A percentile compares a stretch with the other conserved stretches of the same genome.
Conservation (phyloP, 2,113 vertebrate species). For the Eupsittula cactorum region DNA sequence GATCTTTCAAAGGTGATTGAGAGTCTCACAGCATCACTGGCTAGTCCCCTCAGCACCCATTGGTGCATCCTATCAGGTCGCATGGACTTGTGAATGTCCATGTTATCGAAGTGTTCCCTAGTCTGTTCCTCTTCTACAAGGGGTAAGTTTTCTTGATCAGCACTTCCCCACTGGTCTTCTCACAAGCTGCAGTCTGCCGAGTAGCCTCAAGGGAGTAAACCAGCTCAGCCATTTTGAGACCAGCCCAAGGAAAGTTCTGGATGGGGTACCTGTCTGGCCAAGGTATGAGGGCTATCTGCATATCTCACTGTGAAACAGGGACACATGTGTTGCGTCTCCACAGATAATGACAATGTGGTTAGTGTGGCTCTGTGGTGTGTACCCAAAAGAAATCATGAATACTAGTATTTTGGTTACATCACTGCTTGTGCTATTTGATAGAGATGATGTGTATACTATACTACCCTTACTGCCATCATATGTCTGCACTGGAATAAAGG, state of each 20-base stretch:
- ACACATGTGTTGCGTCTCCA: accelerated
- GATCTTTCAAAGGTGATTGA: background rate
- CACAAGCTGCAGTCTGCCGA: background rate
- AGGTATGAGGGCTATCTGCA: background rate
- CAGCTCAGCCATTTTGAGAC: background rate
- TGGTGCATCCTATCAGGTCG: background rate
- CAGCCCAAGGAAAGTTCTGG: background rate
- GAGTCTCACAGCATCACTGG: background rate
- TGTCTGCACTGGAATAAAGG: background rate
- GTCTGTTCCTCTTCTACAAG: background rate
- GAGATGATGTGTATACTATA: background rate
- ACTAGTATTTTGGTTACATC: background rate
- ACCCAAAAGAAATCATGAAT: background rate
- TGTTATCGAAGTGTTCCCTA: background rate
- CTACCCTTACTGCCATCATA: background rate
- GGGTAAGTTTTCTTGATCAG: background rate
- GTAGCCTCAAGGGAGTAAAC: background rate
- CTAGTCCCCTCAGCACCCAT: background rate
- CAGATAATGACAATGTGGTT: too few relatives aligned
- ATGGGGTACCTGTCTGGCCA: background rate
- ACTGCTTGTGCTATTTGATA: background rate
- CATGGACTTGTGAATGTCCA: background rate
- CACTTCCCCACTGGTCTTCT: background rate
- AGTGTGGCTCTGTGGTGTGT: background rate
- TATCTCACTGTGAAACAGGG: background rate